Conservation (phyloP, 1,140 invertebrate species). For the Drosophila kurseongensis region DNA sequence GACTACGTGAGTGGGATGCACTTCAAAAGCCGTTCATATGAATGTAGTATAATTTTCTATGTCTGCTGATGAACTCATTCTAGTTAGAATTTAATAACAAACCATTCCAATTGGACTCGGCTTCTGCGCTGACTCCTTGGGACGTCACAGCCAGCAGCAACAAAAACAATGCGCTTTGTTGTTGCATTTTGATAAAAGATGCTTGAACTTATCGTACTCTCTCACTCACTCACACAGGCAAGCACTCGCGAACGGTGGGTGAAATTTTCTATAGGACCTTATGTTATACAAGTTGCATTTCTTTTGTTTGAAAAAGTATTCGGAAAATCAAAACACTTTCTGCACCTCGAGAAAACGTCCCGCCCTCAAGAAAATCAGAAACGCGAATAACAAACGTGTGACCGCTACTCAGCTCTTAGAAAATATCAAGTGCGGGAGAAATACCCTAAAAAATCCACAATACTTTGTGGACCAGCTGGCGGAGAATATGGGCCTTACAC, state of each 20-base stretch:
- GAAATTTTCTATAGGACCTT: background rate
- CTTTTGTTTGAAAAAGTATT: slow-evolving; percentile 4
- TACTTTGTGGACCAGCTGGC: background rate
- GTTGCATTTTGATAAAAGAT: slow-evolving; percentile 33
- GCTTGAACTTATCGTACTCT: slow-evolving; percentile 2
- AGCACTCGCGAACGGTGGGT: slow-evolving; percentile 1
- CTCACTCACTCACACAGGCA: slow-evolving; percentile 6
- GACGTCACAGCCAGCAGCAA: slow-evolving; percentile 47
- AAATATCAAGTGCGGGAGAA: background rate
- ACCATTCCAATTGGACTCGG: slow-evolving; percentile 63
- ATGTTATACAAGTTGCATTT: slow-evolving; percentile 38
- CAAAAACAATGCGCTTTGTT: slow-evolving; percentile 48
- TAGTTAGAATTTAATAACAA: slow-evolving; percentile 24
- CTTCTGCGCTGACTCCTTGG: slow-evolving; percentile 49
- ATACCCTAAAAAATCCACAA: background rate
- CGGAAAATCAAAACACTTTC: background rate
- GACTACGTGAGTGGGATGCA: slow-evolving; percentile 14
- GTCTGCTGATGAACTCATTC: slow-evolving; percentile 62
- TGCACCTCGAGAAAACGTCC: background rate
- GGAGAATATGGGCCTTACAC: background rate
- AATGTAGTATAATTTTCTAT: slow-evolving; percentile 53
- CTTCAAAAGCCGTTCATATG: slow-evolving; percentile 6
- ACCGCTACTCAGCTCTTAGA: background rate
- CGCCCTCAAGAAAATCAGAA: slow-evolving; percentile 15
- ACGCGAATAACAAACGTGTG: slow-evolving; percentile 12